These are phyloP conservation scores for Falco peregrinus DNA, from an alignment of 2,797 vertebrate genomes.

Conservation along the genomic window DNA sequence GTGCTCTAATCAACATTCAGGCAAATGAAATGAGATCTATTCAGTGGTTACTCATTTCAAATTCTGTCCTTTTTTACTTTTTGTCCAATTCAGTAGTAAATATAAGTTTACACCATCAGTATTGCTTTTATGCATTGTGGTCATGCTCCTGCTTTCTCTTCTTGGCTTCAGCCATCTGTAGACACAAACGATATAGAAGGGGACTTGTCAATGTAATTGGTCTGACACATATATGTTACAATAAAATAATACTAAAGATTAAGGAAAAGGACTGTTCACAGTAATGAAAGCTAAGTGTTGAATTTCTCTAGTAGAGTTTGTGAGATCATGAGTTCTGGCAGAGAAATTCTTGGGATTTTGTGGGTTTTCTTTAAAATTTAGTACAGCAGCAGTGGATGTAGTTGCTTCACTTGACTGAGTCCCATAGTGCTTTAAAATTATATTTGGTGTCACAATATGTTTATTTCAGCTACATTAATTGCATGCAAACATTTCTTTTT, in stretches of 20 bases:
- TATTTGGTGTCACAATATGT: not conserved
- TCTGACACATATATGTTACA: not conserved
- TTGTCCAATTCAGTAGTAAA: not conserved
- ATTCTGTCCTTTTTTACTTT: not conserved
- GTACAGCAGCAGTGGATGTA: not conserved
- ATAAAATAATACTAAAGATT: not conserved
- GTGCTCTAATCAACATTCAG: not conserved
- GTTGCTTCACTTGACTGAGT: not conserved
- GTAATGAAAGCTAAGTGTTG: not conserved
- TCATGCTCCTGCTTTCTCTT: not conserved
- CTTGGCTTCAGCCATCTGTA: not conserved
- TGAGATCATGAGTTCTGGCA: not conserved
- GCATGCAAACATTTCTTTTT: slow-evolving; percentile 9
- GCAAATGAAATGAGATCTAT: not conserved
- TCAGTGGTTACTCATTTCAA: not conserved
- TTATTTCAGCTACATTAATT: slow-evolving; percentile 13
- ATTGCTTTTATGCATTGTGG: not conserved
- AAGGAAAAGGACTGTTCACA: not conserved
- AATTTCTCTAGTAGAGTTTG: not conserved
- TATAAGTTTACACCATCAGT: not conserved
- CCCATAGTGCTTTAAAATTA: not conserved
- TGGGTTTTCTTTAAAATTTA: not conserved
- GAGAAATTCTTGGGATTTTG: not conserved
- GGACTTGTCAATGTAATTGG: not conserved
- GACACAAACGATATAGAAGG: not conserved